Percentiles rank a stretch among this genome's conserved stretches.
Evolutionary conservation across 2,797 vertebrate species (phyloP).

Genomic region (Platyrinchus mystaceus): DNA sequence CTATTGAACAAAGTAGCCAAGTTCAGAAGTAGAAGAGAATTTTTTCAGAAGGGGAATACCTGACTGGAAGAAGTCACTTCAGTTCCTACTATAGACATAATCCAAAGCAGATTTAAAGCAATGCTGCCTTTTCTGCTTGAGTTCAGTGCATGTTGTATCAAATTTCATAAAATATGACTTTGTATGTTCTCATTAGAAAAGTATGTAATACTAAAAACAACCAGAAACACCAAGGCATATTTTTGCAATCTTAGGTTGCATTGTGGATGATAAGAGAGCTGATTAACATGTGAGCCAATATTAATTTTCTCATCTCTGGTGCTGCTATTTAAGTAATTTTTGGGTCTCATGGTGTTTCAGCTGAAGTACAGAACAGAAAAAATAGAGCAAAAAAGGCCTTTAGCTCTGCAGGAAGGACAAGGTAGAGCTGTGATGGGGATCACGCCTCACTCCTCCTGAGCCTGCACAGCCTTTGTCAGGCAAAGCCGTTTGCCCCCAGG

Average conservation of each 20-base stretch:
- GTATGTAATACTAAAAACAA: neutral
- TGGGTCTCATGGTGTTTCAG: neutral
- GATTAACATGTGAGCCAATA: neutral
- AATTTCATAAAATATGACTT: neutral
- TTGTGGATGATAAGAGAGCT: neutral
- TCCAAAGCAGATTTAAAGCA: neutral
- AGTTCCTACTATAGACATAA: neutral
- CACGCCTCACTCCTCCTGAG: neutral
- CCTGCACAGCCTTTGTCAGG: neutral
- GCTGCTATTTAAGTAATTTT: neutral
- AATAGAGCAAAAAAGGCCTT: neutral
- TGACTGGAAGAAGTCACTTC: neutral
- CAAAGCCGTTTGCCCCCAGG: fast-evolving
- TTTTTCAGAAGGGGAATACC: neutral
- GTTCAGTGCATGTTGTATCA: neutral
- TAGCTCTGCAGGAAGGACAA: neutral
- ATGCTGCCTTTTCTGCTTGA: neutral
- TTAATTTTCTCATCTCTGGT: neutral
- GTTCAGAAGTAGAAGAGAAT: neutral
- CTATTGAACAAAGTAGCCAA: neutral
- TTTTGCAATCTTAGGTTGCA: neutral
- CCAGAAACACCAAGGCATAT: neutral
- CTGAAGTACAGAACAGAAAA: neutral
- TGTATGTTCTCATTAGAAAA: neutral
- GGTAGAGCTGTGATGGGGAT: neutral